phyloP scores from a whole-genome alignment of 2,113 vertebrate species.

The Lamprologus ornatipinnis region DNA sequence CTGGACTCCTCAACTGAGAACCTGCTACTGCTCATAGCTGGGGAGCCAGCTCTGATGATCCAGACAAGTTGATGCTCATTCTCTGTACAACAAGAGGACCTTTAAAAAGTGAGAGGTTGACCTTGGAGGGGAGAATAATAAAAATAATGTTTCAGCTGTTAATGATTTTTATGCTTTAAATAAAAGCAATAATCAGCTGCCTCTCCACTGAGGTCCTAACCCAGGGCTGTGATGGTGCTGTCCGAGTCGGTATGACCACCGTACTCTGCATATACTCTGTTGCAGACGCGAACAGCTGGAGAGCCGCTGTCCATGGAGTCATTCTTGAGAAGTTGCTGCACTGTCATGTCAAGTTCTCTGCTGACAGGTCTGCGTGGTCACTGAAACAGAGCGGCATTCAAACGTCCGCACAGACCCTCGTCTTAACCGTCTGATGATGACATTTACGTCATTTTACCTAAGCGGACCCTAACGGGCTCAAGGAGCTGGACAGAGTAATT shows the following conservation, averaged over 20 bases:
- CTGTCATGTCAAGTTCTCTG: neutral
- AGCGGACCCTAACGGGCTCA: neutral
- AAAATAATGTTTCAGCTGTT: neutral
- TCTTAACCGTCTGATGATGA: fast-evolving
- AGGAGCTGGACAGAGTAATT: neutral
- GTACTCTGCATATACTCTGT: neutral
- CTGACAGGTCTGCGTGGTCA: neutral
- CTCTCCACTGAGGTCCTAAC: neutral
- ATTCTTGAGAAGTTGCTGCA: neutral
- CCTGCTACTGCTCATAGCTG: neutral
- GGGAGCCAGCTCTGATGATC: neutral
- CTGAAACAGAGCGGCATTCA: neutral
- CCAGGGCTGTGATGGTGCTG: fast-evolving
- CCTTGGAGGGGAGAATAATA: neutral
- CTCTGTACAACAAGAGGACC: neutral
- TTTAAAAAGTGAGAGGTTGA: neutral
- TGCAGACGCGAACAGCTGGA: neutral
- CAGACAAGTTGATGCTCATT: neutral
- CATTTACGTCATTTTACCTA: neutral
- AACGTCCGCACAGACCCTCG: neutral
- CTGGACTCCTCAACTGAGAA: neutral
- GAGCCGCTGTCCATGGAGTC: neutral
- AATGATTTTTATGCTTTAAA: neutral
- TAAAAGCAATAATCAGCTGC: neutral
- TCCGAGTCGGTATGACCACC: fast-evolving